phyloP scores from a whole-genome alignment of 2,113 vertebrate genomes.

The Anolis sagrei region DNA sequence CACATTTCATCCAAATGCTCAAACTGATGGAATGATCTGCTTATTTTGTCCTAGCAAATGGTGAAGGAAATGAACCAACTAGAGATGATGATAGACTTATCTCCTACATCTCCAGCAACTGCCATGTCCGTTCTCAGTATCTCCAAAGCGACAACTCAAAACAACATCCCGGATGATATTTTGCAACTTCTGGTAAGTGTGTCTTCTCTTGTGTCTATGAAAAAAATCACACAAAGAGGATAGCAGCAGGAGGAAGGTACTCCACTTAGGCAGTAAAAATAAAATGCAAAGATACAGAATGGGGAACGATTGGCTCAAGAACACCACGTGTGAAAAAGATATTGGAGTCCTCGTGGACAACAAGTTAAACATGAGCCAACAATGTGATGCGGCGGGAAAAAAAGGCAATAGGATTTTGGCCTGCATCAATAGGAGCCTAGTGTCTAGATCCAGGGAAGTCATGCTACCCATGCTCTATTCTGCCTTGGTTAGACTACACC shows the following conservation, averaged over 20 bases:
- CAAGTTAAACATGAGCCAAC: no score
- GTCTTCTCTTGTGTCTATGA: not conserved
- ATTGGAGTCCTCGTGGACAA: no score
- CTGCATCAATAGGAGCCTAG: no score
- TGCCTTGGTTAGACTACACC: no score
- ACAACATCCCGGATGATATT: slow-evolving; percentile 88
- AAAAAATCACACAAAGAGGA: not conserved
- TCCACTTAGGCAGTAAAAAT: no score
- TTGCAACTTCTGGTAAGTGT: slow-evolving; percentile 84
- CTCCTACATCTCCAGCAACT: slow-evolving; percentile 84
- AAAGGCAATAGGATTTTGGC: no score
- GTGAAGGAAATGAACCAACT: slow-evolving; percentile 92
- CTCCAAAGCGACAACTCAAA: slow-evolving; percentile 83
- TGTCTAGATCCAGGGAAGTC: no score
- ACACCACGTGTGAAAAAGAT: no score
- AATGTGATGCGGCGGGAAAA: no score
- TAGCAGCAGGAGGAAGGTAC: not conserved
- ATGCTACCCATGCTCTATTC: no score
- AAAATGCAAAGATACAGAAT: no score
- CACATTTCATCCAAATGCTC: not conserved
- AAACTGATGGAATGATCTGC: not conserved
- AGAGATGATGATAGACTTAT: slow-evolving; percentile 93
- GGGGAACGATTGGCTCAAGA: no score
- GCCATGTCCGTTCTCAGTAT: slow-evolving; percentile 74
- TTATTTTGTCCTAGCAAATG: slow-evolving; percentile 79